Evolutionary conservation across 2,888 invertebrate species (phyloP), one percentile per base, ranked within the genome.

Genomic region (Meteorus colon): DNA sequence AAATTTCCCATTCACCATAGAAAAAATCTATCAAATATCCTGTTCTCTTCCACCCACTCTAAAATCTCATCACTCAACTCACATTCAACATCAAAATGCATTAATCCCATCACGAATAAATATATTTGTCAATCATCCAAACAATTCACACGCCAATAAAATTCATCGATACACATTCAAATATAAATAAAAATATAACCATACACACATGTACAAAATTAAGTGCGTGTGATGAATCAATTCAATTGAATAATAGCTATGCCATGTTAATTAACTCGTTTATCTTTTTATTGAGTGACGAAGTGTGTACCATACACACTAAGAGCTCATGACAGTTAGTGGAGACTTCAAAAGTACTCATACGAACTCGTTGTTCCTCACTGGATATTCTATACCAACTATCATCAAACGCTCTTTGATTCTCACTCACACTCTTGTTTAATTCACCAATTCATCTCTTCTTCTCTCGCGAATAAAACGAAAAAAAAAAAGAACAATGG

Each of bases 401-500:
- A 55, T 55, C 55, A 55, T 55, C 19, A 55, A 19, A 55, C 19
- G 6, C n/a, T 55, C 55, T 55, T 41, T 41, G 2, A 41, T 41
- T 41, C 55, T 55, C 19, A 6, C 19, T 19, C 55, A 8, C 55
- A 19, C 55, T 6, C 55, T 55, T 10, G 4, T 41, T 1, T 10
- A 12, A 5, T 12, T 41, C 12, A 41, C 8, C 41, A 41, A 12
- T 41, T 41, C 41, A 41, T 41, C 55, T 48, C 41, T 63, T 48
- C 65, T 66, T 41, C 70, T 34, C 34, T 41, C 12, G 12, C 12
- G 2, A 41, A 41, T 41, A 41, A 41, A 41, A 62, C 63, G 55
- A 83, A 82, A 86, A 41, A 62, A 68, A 66, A 83, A 82, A 86
- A 85, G 86, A 87, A 88, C 87, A 88, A 88, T 86, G 80, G 82